Percentiles rank a stretch among this genome's conserved stretches.
phyloP scores from a whole-genome alignment of 2,113 vertebrate species.

The Ceyx margarethae region DNA sequence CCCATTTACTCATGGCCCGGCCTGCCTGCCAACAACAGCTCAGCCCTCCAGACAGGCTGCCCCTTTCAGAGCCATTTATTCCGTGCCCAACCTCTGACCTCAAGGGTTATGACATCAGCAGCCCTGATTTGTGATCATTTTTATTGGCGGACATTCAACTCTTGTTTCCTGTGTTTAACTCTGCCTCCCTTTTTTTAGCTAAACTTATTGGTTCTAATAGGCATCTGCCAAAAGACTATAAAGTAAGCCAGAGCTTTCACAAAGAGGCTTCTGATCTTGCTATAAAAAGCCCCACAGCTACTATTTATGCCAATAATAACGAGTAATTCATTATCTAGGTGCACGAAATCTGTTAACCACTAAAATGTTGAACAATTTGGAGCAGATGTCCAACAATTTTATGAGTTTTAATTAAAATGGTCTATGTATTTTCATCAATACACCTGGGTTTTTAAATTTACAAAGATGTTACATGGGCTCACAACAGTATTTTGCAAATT shows the following conservation, averaged over 20 bases:
- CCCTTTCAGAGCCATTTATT: constrained; percentile 80
- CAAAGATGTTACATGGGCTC: constrained; percentile 69
- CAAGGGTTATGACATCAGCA: constrained; percentile 81
- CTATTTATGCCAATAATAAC: constrained; percentile 74
- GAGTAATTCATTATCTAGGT: constrained; percentile 77
- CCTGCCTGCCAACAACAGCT: constrained; percentile 78
- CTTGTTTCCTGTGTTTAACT: constrained; percentile 82
- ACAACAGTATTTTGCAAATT: constrained; percentile 61
- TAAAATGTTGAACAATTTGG: constrained; percentile 72
- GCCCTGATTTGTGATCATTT: constrained; percentile 81
- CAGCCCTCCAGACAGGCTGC: constrained; percentile 77
- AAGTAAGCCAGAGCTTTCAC: constrained; percentile 75
- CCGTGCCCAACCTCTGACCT: constrained; percentile 78
- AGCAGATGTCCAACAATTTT: constrained; percentile 76
- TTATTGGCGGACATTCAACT: constrained; percentile 80
- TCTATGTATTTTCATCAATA: constrained; percentile 71
- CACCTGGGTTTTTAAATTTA: constrained; percentile 61
- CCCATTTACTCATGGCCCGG: constrained; percentile 77
- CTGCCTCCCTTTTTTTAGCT: constrained; percentile 70
- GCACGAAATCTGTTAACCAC: constrained; percentile 74
- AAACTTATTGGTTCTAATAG: constrained; percentile 76
- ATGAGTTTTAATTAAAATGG: constrained; percentile 76
- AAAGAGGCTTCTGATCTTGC: constrained; percentile 74
- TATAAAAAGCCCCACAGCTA: constrained; percentile 70
- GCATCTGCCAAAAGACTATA: constrained; percentile 76